phyloP scores from a whole-genome alignment of 1,140 invertebrate genomes.

The Drosophila parabipectinata region DNA sequence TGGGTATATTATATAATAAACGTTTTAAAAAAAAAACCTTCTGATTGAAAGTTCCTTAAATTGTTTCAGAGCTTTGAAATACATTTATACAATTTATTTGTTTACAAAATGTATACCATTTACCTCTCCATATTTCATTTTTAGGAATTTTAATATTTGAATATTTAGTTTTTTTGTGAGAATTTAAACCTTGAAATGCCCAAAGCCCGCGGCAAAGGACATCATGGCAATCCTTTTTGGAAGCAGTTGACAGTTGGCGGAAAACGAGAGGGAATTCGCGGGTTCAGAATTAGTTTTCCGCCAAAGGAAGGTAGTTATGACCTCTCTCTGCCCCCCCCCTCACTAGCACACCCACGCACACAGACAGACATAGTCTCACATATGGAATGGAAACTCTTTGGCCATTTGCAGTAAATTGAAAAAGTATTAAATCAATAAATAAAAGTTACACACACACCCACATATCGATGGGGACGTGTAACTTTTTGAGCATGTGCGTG shows the following conservation, averaged over 20 bases:
- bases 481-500: constrained; percentile 62
- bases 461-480: constrained; percentile 45
- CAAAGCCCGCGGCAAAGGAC: constrained; percentile 1
- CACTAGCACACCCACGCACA: constrained; percentile 10
- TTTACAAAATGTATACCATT: too few species aligned
- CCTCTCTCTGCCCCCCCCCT: constrained; percentile 3
- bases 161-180: neutral
- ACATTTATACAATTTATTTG: too few species aligned
- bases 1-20: too few species aligned
- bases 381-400: constrained; percentile 55
- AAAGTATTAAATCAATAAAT: constrained; percentile 82
- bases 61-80: too few species aligned
- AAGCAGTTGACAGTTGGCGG: constrained; percentile 16
- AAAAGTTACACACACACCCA: constrained; percentile 56
- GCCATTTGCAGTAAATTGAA: constrained; percentile 81
- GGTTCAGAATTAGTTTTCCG: constrained; percentile 31
- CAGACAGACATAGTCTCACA: constrained; percentile 1
- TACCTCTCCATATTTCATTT: too few species aligned
- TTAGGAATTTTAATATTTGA: too few species aligned
- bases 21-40: too few species aligned
- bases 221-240: constrained; percentile 17
- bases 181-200: neutral
- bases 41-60: too few species aligned
- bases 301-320: constrained; percentile 60
- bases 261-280: constrained; percentile 10